These are phyloP conservation scores for Pelodytes ibericus DNA, from an alignment of 2,797 vertebrate species.

Conservation along the genomic window DNA sequence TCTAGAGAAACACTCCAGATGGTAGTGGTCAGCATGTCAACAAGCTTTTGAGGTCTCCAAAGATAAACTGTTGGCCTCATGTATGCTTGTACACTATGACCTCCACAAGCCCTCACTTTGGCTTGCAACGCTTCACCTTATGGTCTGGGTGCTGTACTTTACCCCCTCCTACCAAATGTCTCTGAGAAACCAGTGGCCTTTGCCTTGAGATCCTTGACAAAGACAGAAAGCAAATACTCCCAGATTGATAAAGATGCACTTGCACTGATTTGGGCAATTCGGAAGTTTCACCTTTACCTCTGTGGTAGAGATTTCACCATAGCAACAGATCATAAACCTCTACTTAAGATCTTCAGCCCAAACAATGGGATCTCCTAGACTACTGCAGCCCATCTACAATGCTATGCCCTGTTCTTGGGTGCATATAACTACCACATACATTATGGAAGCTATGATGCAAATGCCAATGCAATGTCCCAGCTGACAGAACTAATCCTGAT, in stretches of 20 bases:
- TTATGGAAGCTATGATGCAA: neutral
- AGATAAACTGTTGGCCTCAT: neutral
- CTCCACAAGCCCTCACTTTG: neutral
- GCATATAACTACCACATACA: neutral
- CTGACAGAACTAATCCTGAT: too few species aligned
- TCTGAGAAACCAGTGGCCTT: neutral
- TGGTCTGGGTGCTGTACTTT: neutral
- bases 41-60: neutral
- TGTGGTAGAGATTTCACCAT: neutral
- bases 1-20: neutral
- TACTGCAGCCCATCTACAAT: neutral
- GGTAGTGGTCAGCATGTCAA: neutral
- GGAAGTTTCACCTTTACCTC: neutral
- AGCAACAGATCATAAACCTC: neutral
- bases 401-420: neutral
- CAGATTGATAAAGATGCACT: neutral
- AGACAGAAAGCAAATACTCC: neutral
- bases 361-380: neutral
- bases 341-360: neutral
- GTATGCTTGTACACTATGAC: neutral
- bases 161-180: too few species aligned
- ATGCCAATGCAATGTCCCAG: neutral
- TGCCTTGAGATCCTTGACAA: neutral
- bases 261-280: neutral
- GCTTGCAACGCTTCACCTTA: neutral